Evolutionary conservation across 2,113 vertebrate genomes (phyloP).

Genomic region (Serilophus lunatus): DNA sequence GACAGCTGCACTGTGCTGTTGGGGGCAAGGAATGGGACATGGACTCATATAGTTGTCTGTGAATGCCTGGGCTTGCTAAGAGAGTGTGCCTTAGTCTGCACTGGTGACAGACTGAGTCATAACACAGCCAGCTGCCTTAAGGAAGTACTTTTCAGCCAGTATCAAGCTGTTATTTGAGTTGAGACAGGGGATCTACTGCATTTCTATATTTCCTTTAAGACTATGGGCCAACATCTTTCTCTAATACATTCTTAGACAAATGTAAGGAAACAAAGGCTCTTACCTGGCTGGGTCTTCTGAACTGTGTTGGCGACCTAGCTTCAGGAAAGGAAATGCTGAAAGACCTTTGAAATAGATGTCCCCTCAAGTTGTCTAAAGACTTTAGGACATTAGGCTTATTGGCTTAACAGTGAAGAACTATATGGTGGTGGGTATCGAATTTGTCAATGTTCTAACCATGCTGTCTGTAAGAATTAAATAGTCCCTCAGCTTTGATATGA

Average conservation of each 20-base stretch:
- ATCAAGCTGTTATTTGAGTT: background rate
- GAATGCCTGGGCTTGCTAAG: background rate
- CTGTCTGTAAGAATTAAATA: background rate
- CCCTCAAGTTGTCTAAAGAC: background rate
- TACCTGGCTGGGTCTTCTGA: background rate
- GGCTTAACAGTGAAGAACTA: background rate
- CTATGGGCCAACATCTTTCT: background rate
- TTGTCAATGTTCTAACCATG: background rate
- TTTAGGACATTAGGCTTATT: background rate
- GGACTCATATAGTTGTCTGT: background rate
- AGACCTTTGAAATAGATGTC: background rate
- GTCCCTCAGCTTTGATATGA: background rate
- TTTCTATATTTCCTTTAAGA: background rate
- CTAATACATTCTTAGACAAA: background rate
- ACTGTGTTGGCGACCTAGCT: rapidly evolving
- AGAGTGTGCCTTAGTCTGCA: background rate
- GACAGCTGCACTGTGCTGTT: background rate
- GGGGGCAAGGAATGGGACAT: background rate
- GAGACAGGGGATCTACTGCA: background rate
- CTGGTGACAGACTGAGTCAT: background rate
- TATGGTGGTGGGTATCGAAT: background rate
- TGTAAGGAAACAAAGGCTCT: background rate
- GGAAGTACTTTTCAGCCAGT: background rate
- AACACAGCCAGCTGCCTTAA: background rate
- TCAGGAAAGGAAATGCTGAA: background rate